Base-by-base conservation (phyloP, 2,113 vertebrate species). In the Chloroceryle aenea region DNA sequence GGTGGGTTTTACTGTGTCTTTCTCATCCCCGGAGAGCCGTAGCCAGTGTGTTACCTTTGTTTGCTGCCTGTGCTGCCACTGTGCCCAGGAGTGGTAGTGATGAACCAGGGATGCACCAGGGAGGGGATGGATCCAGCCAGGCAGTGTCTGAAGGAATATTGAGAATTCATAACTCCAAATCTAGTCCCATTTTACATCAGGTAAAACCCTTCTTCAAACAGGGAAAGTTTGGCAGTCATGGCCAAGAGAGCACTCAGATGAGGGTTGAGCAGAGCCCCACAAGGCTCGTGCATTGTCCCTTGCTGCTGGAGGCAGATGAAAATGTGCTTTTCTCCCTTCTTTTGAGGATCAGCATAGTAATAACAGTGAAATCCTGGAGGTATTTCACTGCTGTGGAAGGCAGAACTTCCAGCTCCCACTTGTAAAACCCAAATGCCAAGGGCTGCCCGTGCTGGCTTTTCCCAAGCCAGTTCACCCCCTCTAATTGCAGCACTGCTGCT, bases 201-300 rank as follows among this genome's bases (percentile, higher is more conserved):
- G 22, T 27, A 38, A 66, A 45, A 10, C 27, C 19, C 8, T 55
- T 79, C 40, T 63, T 29, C 61, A 40, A 27, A 62, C 11, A 30
- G 25, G 30, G 38, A 12, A 30, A 16, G 32, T 73, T 45, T 26
- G 48, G 48, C 81, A 63, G 58, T 12, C 4, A 0, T 45, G 26
- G 38, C 47, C 3, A 1, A 29, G 66, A 5, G 0, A 0, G 18
- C 25, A 19, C 1, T 1, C 19, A 40, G 48, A 7, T 43, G 56
- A 45, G 36, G 36, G 23, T 25, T 72, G 34, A 34, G 66, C 4
- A 2, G 79, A 69, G 43, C 53, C 53, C 43, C 1, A 0, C 34
- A 12, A 48, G n/a, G 21, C 42, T 56, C 40, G 17, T 42, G 52
- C 63, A 47, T 0, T 3, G n/a, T 58, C 64, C 42, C 34, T 69